A percentile compares a stretch with the other conserved stretches of the same genome.
phyloP scores from a whole-genome alignment of 2,888 invertebrate species.

The Carabus problematicus region DNA sequence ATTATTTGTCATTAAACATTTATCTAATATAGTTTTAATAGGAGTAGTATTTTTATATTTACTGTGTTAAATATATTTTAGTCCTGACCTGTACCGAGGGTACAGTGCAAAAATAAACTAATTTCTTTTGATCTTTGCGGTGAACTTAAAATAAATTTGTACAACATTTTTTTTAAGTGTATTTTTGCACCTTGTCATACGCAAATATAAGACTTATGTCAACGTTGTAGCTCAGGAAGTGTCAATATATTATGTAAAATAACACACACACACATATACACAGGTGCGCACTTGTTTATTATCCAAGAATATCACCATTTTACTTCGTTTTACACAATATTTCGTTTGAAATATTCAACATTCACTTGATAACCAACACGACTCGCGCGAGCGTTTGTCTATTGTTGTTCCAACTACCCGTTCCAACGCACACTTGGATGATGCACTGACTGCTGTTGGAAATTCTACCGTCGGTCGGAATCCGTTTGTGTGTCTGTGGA shows the following conservation, averaged over 20 bases:
- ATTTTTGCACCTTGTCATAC: conserved; percentile 21
- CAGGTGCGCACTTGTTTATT: not conserved
- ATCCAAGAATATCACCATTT: not conserved
- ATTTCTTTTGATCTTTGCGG: conserved; percentile 38
- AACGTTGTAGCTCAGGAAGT: not conserved
- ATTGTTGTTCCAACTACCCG: too few species aligned
- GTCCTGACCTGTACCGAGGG: too few species aligned
- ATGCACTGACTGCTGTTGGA: not conserved
- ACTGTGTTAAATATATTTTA: too few species aligned
- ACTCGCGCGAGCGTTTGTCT: too few species aligned
- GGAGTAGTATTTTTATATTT: too few species aligned
- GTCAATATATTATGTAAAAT: not conserved
- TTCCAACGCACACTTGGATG: not conserved
- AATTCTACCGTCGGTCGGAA: conserved; percentile 1
- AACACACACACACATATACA: not conserved
- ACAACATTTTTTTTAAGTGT: too few species aligned
- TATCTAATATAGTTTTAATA: too few species aligned
- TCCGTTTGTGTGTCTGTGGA: conserved; percentile 17
- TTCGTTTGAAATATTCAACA: too few species aligned
- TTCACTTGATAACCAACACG: too few species aligned
- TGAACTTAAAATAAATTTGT: too few species aligned
- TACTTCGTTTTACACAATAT: not conserved
- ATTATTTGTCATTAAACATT: too few species aligned
- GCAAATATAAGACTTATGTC: not conserved
- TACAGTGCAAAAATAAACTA: too few species aligned